Conservation (phyloP, 2,888 invertebrate genomes). For the Hirtodrosophila histrioides region DNA sequence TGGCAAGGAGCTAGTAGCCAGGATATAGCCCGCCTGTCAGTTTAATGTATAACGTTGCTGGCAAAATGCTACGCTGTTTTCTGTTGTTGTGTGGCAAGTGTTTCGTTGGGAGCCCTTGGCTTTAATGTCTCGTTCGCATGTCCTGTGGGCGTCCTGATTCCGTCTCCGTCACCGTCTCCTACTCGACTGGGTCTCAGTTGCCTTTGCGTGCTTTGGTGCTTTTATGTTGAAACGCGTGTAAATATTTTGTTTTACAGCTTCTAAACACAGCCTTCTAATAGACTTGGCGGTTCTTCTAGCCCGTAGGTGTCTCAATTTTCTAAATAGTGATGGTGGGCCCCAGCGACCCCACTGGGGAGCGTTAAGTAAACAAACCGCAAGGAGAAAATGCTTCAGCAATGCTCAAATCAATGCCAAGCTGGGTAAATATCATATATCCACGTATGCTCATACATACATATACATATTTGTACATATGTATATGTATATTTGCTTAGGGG, state of each 20-base stretch:
- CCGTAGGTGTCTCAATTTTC: slow-evolving; percentile 74
- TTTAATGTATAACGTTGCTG: slow-evolving; percentile 62
- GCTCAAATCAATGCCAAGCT: slow-evolving; percentile 60
- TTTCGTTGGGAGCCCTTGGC: slow-evolving; percentile 61
- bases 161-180: slow-evolving; percentile 5
- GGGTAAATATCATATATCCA: slow-evolving; percentile 26
- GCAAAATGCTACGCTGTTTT: slow-evolving; percentile 15
- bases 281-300: slow-evolving; percentile 48
- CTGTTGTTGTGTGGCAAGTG: slow-evolving; percentile 48
- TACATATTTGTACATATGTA: slow-evolving; percentile 3
- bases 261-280: slow-evolving; percentile 63
- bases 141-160: slow-evolving; percentile 48
- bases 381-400: slow-evolving; percentile 49
- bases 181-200: slow-evolving; percentile 36
- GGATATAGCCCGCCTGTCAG: slow-evolving; percentile 62
- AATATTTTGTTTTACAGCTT: slow-evolving; percentile 81
- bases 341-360: background rate
- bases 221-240: slow-evolving; percentile 76
- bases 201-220: slow-evolving; percentile 69
- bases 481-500: slow-evolving; percentile 30
- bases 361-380: slow-evolving; percentile 54
- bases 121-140: slow-evolving; percentile 78
- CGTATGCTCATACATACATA: slow-evolving; percentile 5
- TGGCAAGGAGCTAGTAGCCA: slow-evolving; percentile 4
- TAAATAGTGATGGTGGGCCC: slow-evolving; percentile 64